Base-by-base conservation (phyloP, 2,888 invertebrate genomes). In the Drosophila lutescens region DNA sequence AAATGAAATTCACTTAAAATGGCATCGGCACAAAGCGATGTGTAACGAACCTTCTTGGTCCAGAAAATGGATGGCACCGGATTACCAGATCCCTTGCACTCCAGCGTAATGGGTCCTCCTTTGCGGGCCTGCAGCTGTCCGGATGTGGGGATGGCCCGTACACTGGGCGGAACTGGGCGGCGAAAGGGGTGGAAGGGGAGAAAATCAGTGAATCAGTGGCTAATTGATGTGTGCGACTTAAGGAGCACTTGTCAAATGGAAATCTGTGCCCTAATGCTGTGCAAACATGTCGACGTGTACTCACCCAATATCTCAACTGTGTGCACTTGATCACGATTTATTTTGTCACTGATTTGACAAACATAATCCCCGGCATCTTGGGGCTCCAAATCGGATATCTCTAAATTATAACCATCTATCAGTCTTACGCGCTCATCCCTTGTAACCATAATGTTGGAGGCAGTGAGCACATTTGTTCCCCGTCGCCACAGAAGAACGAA, bases 61-160 rank as follows among this genome's bases (percentile, higher is more conserved):
- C 95, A 95, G n/a, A 93, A 93, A 72, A 95, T 95, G 23, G 93
- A 94, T 1, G 95, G 95, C 34, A 95, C 95, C 0, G 95, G 95
- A 91, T 95, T 95, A 13, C 95, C 95, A 0, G 95, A 94, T 0
- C 95, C 95, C 69, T 95, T 93, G 85, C 95, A 95, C 90, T 95
- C 95, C 60, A 95, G 91, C 43, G 95, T 95, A 1, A 95, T 94
- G 0, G 95, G 94, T 12, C 95, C 95, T 0, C 95, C 95, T 63
- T 95, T 94, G 49, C 95, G 91, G 12, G 95, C 95, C 38, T 95
- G 94, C 51, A 95, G 93, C 83, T 95, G 94, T 5, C 94, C 93
- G 30, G 93, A 94, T 82, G 95, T 94, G 4, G 95, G 95, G 44
- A 95, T 93, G n/a, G 94, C 94, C 30, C 95, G 92, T 53, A 95